These are phyloP conservation scores for Elaphurus davidianus DNA, from an alignment of 2,113 vertebrate genomes.

Conservation along the genomic window DNA sequence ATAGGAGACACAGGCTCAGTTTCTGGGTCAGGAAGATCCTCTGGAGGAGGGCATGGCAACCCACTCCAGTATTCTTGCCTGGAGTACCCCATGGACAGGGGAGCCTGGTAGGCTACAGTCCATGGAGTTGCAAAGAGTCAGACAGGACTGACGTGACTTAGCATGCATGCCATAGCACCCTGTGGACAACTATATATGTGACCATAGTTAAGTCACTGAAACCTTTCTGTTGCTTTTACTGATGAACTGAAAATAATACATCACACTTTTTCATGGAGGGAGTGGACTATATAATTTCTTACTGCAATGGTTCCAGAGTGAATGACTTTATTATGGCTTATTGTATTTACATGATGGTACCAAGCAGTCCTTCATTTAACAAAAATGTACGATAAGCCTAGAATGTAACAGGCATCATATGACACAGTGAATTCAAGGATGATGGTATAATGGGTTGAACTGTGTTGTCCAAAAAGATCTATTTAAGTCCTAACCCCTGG, in stretches of 20 bases:
- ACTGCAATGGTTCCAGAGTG: not conserved
- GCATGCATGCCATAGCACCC: not conserved
- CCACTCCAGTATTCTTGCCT: not conserved
- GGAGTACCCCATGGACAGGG: not conserved
- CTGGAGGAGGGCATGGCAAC: not conserved
- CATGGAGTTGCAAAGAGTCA: not conserved
- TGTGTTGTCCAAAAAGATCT: not conserved
- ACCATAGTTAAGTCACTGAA: not conserved
- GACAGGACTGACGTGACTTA: not conserved
- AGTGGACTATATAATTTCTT: not conserved
- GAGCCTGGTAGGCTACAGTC: not conserved
- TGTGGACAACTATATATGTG: not conserved
- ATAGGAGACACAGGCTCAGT: not conserved
- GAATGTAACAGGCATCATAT: not conserved
- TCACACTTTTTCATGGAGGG: not conserved
- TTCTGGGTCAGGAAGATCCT: not conserved
- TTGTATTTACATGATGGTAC: not conserved
- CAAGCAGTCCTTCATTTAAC: not conserved
- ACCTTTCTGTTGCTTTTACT: not conserved
- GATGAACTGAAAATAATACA: not conserved
- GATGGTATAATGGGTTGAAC: not conserved
- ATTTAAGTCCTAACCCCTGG: not conserved
- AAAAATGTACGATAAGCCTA: not conserved
- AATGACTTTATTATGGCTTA: not conserved
- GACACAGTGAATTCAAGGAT: not conserved